Evolutionary conservation across 2,888 invertebrate genomes (phyloP).

Genomic region (Rhagonycha lutea): DNA sequence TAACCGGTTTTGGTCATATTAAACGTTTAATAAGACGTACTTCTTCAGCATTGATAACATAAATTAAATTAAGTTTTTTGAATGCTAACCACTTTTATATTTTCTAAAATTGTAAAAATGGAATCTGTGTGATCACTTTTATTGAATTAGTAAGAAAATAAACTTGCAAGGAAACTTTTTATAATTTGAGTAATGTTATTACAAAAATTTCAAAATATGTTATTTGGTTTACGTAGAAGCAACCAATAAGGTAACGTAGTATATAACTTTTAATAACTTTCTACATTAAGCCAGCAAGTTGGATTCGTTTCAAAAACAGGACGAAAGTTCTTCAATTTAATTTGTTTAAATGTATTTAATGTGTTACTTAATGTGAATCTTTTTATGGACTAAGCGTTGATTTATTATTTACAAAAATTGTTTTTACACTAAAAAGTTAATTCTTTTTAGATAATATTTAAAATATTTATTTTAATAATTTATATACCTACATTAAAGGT

Average conservation of each 20-base stretch:
- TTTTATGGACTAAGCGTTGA: neutral
- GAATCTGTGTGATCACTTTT: neutral
- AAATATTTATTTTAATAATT: too few relatives aligned
- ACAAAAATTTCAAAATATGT: slow-evolving; percentile 40
- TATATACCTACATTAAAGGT: too few relatives aligned
- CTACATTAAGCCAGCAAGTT: slow-evolving; percentile 51
- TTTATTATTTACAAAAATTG: neutral
- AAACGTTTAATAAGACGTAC: slow-evolving; percentile 19
- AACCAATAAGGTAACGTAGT: slow-evolving; percentile 40
- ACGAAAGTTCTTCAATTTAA: slow-evolving; percentile 27
- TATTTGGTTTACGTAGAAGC: slow-evolving; percentile 45
- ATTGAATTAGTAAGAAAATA: neutral
- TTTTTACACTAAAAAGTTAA: neutral
- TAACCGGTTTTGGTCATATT: slow-evolving; percentile 23
- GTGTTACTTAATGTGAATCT: neutral
- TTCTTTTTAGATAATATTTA: too few relatives aligned
- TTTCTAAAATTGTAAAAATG: neutral
- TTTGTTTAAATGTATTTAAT: slow-evolving; percentile 28
- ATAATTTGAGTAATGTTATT: slow-evolving; percentile 20
- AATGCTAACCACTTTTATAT: neutral
- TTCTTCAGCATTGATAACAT: neutral
- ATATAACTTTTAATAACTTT: slow-evolving; percentile 51
- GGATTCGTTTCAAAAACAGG: slow-evolving; percentile 17
- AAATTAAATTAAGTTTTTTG: neutral
- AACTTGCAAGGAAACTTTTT: neutral